Evolutionary conservation across 2,797 vertebrate genomes (phyloP).

Genomic region (Acrocephalus scirpaceus): DNA sequence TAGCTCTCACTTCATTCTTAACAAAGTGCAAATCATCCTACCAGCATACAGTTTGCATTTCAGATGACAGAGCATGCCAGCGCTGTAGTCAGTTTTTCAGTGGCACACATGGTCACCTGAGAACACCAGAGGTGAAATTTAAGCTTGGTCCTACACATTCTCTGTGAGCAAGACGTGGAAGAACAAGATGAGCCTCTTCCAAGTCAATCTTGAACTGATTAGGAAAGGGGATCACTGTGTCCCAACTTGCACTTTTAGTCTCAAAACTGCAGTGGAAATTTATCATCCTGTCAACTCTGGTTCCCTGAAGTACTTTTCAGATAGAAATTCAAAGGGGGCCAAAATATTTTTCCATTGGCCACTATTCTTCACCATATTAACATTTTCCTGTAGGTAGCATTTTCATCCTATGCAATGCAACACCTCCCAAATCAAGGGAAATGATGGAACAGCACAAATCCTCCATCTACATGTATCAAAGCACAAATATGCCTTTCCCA

Average conservation of each 20-base stretch:
- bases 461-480: not conserved
- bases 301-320: conserved; percentile 18
- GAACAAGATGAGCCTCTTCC: not conserved
- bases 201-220: conserved; percentile 49
- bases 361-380: not conserved
- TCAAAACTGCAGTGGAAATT: conserved; percentile 38
- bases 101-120: not conserved
- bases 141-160: not conserved
- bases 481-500: not conserved
- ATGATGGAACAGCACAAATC: not conserved
- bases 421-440: not conserved
- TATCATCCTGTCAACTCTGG: conserved; percentile 27
- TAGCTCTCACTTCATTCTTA: not conserved
- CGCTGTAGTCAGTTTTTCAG: not conserved
- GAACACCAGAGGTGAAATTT: not conserved
- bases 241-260: conserved; percentile 20
- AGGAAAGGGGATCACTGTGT: not conserved
- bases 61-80: not conserved
- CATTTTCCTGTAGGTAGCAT: not conserved
- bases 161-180: not conserved
- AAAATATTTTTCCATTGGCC: not conserved
- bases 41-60: not conserved
- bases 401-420: not conserved
- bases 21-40: not conserved
- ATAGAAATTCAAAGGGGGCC: not conserved